Evolutionary conservation across 2,888 invertebrate genomes (phyloP).

Genomic region (Salticus scenicus): DNA sequence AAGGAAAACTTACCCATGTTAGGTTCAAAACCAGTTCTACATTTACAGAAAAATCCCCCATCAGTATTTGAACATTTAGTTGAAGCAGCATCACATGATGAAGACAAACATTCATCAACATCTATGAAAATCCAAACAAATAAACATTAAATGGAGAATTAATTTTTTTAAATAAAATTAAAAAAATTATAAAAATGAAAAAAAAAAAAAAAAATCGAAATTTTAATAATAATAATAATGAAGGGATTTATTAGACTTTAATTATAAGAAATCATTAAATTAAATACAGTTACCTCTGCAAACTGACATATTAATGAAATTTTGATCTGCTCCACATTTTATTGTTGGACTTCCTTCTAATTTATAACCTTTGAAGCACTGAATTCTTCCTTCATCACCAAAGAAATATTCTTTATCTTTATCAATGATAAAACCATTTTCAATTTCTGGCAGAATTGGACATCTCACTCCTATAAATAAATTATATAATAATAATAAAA

Average conservation of each 20-base stretch:
- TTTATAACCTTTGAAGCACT: constrained; percentile 92
- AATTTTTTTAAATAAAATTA: no score
- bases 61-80: constrained; percentile 92
- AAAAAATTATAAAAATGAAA: not conserved
- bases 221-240: no score
- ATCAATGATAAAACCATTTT: constrained; percentile 91
- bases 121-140: constrained; percentile 77
- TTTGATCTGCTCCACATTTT: constrained; percentile 89
- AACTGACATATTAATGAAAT: constrained; percentile 87
- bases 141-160: no score
- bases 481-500: no score
- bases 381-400: constrained; percentile 92
- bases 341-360: constrained; percentile 85
- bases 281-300: constrained; percentile 81
- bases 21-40: constrained; percentile 77
- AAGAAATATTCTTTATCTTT: constrained; percentile 81
- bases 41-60: constrained; percentile 89
- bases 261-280: no score
- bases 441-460: constrained; percentile 78
- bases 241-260: no score
- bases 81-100: constrained; percentile 91
- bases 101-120: constrained; percentile 89
- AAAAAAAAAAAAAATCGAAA: no score
- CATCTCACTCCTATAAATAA: constrained; percentile 71
- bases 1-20: constrained; percentile 64